phyloP scores from a whole-genome alignment of 2,888 invertebrate species.

The Himalopsyche tibetana region DNA sequence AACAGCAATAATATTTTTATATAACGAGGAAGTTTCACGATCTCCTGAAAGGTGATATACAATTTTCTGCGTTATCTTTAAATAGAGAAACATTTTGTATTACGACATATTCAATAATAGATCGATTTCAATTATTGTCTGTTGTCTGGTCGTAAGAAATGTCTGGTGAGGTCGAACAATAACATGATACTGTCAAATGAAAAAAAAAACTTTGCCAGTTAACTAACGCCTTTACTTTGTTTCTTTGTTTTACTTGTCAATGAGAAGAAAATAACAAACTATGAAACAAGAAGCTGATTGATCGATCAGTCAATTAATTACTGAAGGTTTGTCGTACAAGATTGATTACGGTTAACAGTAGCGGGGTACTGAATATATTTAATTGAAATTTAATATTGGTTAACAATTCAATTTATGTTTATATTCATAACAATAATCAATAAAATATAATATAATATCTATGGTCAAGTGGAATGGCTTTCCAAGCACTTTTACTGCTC shows the following conservation, averaged over 20 bases:
- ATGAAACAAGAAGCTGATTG: conserved; percentile 23
- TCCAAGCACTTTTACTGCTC: too few relatives aligned
- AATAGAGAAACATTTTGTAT: neutral
- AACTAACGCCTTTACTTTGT: conserved; percentile 18
- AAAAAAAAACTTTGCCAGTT: neutral
- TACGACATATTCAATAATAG: neutral
- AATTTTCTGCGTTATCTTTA: neutral
- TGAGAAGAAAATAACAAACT: conserved; percentile 15
- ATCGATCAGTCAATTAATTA: conserved; percentile 42
- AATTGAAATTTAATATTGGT: too few relatives aligned
- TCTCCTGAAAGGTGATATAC: too few relatives aligned
- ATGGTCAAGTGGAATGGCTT: too few relatives aligned
- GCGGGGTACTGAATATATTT: neutral
- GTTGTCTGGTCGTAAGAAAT: neutral
- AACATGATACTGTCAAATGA: neutral
- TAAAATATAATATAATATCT: too few relatives aligned
- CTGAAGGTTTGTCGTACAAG: conserved; percentile 37
- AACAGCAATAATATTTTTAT: too few relatives aligned
- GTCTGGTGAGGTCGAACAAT: conserved; percentile 5
- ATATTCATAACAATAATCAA: too few relatives aligned
- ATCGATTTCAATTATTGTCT: conserved; percentile 35
- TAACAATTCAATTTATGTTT: too few relatives aligned
- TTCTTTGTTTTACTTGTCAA: conserved; percentile 16
- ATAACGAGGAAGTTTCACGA: too few relatives aligned
- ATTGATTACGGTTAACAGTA: conserved; percentile 28